Conservation (phyloP, 2,797 vertebrate genomes). For the Lindbergichthys nudifrons region DNA sequence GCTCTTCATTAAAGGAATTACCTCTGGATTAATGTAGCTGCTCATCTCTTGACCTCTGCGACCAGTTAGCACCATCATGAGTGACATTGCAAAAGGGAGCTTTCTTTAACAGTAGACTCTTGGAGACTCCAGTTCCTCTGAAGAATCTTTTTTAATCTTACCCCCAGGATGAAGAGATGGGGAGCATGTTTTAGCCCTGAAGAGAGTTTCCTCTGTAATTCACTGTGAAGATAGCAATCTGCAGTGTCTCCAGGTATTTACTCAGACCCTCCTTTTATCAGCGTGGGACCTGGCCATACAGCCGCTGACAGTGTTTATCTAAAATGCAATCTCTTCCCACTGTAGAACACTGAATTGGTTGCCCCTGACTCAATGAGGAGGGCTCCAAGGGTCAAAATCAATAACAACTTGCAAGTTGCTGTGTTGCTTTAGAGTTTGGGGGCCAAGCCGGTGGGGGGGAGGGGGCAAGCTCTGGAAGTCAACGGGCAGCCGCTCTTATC, state of each 20-base stretch:
- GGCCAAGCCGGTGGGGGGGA: slow-evolving; percentile 34
- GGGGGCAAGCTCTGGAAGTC: slow-evolving; percentile 22
- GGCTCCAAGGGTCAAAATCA: slow-evolving; percentile 72
- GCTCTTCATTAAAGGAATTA: slow-evolving; percentile 48
- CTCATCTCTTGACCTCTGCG: slow-evolving; percentile 35
- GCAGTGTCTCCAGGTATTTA: slow-evolving; percentile 66
- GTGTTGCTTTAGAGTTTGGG: slow-evolving; percentile 42
- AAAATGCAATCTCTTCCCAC: slow-evolving; percentile 77
- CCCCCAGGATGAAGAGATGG: slow-evolving; percentile 8
- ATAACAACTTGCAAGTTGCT: slow-evolving; percentile 71
- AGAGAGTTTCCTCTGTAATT: slow-evolving; percentile 67
- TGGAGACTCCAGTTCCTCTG: slow-evolving; percentile 30
- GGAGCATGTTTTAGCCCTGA: neutral
- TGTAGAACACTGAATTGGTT: slow-evolving; percentile 70
- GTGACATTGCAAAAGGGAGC: slow-evolving; percentile 11
- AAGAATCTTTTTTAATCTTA: slow-evolving; percentile 25
- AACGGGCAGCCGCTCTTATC: slow-evolving; percentile 18
- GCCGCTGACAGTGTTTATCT: slow-evolving; percentile 74
- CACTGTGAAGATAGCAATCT: slow-evolving; percentile 69
- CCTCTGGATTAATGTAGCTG: slow-evolving; percentile 43
- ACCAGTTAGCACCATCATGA: slow-evolving; percentile 23
- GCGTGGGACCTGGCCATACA: slow-evolving; percentile 28
- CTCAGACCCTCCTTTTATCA: slow-evolving; percentile 61
- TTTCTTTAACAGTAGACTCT: slow-evolving; percentile 17
- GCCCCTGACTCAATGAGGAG: slow-evolving; percentile 73